Base-by-base conservation (phyloP, 2,888 invertebrate genomes). In the Andrena minutula region DNA sequence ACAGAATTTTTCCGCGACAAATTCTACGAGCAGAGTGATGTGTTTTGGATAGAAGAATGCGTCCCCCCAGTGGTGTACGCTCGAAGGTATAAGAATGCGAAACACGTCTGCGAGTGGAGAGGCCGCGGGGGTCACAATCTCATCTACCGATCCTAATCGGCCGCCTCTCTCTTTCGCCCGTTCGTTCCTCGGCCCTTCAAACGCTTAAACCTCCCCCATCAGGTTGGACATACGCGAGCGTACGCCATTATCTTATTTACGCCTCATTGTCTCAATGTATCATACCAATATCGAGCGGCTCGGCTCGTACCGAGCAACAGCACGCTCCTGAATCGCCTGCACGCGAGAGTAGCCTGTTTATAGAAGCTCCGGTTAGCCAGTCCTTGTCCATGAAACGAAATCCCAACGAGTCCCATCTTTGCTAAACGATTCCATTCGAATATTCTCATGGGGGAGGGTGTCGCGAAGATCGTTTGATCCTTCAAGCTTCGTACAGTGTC, bases 251-350 rank as follows among this genome's bases (percentile, higher is more conserved):
- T 93, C 93, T 93, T 93, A 93, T 93, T 93, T 93, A 92, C 91
- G 92, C 91, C 91, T 93, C 92, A 92, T 93, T 93, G 92, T 93
- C 92, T 93, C 92, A 93, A 93, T 93, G 91, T 91, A 93, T 93
- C 93, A 92, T 92, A 91, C 90, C 91, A 89, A 92, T 93, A 92
- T 91, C 89, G 65, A 81, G 90, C 89, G 88, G 80, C 41, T 83
- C 79, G 86, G 51, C 77, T 80, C 84, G 84, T 78, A 86, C 84
- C 85, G 82, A 81, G 74, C 77, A 72, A 76, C 88, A 87, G 89
- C 87, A 82, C 82, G 80, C 80, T 87, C 51, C 72, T 79, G 78
- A 53, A 78, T 77, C 63, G 68, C 69, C 69, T 68, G 69, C 81
- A 75, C 79, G 79, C 74, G 64, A 76, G 83, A 63, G 63, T 64